Percentiles rank a stretch among this genome's conserved stretches.
Evolutionary conservation across 2,888 invertebrate genomes (phyloP).

Genomic region (Drosophila lacicola): DNA sequence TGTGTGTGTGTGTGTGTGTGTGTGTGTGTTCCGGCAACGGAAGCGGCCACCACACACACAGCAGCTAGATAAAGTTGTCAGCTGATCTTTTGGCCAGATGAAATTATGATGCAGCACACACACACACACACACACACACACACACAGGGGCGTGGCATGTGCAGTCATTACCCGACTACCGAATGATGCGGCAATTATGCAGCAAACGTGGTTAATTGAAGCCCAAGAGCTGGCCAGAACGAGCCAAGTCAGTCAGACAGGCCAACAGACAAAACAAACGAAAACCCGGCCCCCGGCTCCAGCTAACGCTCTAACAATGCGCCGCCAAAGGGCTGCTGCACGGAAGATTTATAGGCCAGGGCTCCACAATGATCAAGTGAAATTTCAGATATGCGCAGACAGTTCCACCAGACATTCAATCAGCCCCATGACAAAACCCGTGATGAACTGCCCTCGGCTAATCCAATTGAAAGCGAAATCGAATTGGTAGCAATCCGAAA

Average conservation of each 20-base stretch:
- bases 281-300: too few species aligned
- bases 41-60: slow-evolving; percentile 70
- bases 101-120: slow-evolving; percentile 35
- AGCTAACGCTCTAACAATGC: slow-evolving; percentile 42
- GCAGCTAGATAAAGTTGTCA: slow-evolving; percentile 78
- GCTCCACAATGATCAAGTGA: slow-evolving; percentile 57
- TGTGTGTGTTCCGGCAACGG: slow-evolving; percentile 74
- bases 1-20: slow-evolving; percentile 6
- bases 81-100: slow-evolving; percentile 67
- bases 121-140: slow-evolving; percentile 17
- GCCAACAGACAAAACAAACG: too few species aligned
- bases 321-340: slow-evolving; percentile 39
- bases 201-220: slow-evolving; percentile 63
- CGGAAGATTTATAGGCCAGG: slow-evolving; percentile 63
- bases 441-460: slow-evolving; percentile 62
- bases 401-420: slow-evolving; percentile 68
- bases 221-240: slow-evolving; percentile 17
- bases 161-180: slow-evolving; percentile 60
- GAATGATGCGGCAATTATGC: slow-evolving; percentile 73
- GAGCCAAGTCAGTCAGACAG: background rate
- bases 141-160: slow-evolving; percentile 57
- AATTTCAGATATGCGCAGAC: slow-evolving; percentile 73
- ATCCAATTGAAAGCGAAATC: slow-evolving; percentile 54
- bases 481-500: slow-evolving; percentile 10
- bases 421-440: slow-evolving; percentile 44